A percentile compares a stretch with the other conserved stretches of the same genome.
Evolutionary conservation across 2,113 vertebrate species (phyloP).

Genomic region (Lophotis ruficrista): DNA sequence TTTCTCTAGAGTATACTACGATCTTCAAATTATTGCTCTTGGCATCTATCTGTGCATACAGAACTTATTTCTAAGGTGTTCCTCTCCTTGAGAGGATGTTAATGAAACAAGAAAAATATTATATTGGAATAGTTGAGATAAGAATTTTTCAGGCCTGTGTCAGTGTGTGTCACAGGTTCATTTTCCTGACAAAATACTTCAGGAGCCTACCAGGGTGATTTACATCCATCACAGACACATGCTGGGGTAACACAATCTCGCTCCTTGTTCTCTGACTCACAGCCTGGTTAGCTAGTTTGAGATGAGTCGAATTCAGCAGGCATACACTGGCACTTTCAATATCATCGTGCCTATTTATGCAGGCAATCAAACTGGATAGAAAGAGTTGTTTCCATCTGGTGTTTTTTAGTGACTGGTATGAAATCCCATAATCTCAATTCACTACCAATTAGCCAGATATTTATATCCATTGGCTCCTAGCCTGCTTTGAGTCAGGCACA

Average conservation of each 20-base stretch:
- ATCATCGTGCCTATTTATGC: neutral
- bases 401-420: neutral
- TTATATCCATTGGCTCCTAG: neutral
- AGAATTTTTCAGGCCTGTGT: neutral
- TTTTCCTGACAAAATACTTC: neutral
- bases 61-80: neutral
- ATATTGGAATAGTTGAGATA: neutral
- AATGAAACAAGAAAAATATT: neutral
- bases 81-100: neutral
- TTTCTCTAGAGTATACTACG: neutral
- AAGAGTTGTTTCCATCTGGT: neutral
- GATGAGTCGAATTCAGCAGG: neutral
- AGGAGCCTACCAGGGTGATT: neutral
- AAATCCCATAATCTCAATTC: neutral
- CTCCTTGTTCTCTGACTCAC: neutral
- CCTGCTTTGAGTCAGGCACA: neutral
- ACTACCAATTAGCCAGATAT: neutral
- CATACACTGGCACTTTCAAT: neutral
- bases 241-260: neutral
- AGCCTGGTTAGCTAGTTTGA: neutral
- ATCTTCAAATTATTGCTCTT: constrained; percentile 31
- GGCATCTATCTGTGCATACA: neutral
- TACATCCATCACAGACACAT: neutral
- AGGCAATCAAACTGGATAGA: neutral
- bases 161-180: neutral